Conservation (phyloP, 2,797 vertebrate genomes). For the Coregonus suidteri region DNA sequence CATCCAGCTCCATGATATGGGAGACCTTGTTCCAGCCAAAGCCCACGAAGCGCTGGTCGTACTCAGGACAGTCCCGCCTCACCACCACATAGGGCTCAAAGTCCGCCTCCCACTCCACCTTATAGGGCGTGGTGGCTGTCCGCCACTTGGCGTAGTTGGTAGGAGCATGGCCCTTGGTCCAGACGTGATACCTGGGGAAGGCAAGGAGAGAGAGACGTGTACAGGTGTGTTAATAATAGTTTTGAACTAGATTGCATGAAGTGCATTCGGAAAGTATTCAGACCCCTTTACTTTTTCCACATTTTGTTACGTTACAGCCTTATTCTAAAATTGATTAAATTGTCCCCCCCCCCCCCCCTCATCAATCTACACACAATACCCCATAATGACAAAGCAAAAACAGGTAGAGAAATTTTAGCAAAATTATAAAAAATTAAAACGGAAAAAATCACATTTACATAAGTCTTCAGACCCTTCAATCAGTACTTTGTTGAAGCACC, state of each 20-base stretch:
- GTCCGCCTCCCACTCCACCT: conserved; percentile 89
- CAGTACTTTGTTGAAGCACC: too few species aligned
- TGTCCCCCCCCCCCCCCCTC: too few species aligned
- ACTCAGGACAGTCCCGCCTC: conserved; percentile 87
- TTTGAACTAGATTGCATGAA: background rate
- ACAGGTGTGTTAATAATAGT: background rate
- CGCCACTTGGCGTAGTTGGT: conserved; percentile 94
- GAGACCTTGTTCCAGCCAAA: conserved; percentile 99
- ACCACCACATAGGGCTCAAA: conserved; percentile 97
- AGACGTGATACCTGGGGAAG: conserved; percentile 86
- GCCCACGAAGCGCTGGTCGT: conserved; percentile 93
- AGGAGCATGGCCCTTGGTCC: conserved; percentile 90
- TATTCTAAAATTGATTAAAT: too few species aligned
- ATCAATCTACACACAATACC: too few species aligned
- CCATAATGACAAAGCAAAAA: too few species aligned
- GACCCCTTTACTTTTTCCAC: too few species aligned
- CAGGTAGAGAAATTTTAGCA: too few species aligned
- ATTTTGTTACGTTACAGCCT: too few species aligned
- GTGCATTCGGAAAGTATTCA: too few species aligned
- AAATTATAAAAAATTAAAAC: too few species aligned
- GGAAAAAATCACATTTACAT: too few species aligned
- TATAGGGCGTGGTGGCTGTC: conserved; percentile 87
- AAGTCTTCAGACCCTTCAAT: too few species aligned
- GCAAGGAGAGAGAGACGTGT: background rate
- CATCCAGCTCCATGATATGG: conserved; percentile 93